These are phyloP conservation scores for Heliocidaris erythrogramma DNA, from an alignment of 35 echinoderm and acorn worm species.

Conservation along the genomic window DNA sequence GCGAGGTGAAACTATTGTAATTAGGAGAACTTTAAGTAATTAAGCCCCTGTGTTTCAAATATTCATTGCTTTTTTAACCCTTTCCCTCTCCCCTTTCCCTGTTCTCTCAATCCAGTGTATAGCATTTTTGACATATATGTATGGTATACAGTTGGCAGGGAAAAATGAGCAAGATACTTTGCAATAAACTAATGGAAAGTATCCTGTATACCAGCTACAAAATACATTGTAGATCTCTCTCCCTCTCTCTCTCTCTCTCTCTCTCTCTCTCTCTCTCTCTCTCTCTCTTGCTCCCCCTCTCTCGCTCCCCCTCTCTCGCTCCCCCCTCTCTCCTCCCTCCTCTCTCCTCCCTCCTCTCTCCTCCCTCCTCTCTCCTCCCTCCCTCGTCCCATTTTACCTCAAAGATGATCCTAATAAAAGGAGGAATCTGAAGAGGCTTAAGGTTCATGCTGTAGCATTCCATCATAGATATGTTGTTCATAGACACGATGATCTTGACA, in stretches of 20 bases:
- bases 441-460: not conserved
- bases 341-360: not conserved
- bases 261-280: not conserved
- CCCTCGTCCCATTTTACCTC: not conserved
- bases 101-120: too few species aligned
- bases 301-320: not conserved
- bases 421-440: not conserved
- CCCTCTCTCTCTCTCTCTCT: not conserved
- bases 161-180: too few species aligned
- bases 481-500: not conserved
- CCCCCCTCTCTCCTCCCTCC: not conserved
- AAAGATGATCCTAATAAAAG: not conserved
- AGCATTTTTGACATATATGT: too few species aligned
- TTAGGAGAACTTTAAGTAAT: not conserved
- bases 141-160: too few species aligned
- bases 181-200: too few species aligned
- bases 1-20: not conserved
- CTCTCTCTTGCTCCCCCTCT: too few species aligned
- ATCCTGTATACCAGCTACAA: too few species aligned
- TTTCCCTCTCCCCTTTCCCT: not conserved
- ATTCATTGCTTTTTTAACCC: too few species aligned
- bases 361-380: not conserved
- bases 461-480: not conserved
- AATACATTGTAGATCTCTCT: not conserved
- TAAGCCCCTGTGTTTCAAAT: too few species aligned